Base-by-base conservation (phyloP, 2,113 vertebrate genomes). In the Archocentrus centrarchus region DNA sequence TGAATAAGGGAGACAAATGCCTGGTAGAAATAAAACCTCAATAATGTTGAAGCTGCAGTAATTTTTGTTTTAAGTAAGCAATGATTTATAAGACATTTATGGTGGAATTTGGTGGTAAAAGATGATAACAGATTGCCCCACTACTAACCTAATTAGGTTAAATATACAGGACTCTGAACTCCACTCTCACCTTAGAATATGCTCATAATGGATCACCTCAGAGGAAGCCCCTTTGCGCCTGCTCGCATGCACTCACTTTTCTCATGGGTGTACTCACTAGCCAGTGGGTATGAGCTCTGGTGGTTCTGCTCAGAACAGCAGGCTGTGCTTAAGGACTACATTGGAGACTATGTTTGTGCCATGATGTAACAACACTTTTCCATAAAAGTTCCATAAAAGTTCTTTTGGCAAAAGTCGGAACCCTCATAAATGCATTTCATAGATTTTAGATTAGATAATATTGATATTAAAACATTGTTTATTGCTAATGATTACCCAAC, bases 151-250 rank as follows among this genome's bases (percentile, higher is more conserved):
- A 86, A 77, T 86, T 77, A 70, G 58, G 60, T 59, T 50, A 73
- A 78, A 64, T 30, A 50, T 47, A 18, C 5, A 77, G 77, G 61
- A 85, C 78, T 50, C 75, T 79, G 73, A 90, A 75, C 83, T 57
- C 58, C 30, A 57, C 30, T 59, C 73, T 80, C 63, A 81, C 53
- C 79, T 75, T 75, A 79, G 24, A 85, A 83, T 80, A 59, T 76
- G 59, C 84, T 86, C 24, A 73, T 81, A 86, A 84, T 79, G 82
- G 59, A 84, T 62, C 81, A 79, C 47, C 59, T 73, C 66, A 75
- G 80, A 90, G 75, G 35, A 58, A 14, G 41, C 64, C 85, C 81
- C 75, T 77, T 35, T 73, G 79, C 68, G 80, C 50, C 80, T 35
- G 82, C 77, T 50, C 24, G 83, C 82, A 80, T 39, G 50, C 32